Conservation (phyloP, 2,888 invertebrate genomes). For the Coenonympha glycerion region DNA sequence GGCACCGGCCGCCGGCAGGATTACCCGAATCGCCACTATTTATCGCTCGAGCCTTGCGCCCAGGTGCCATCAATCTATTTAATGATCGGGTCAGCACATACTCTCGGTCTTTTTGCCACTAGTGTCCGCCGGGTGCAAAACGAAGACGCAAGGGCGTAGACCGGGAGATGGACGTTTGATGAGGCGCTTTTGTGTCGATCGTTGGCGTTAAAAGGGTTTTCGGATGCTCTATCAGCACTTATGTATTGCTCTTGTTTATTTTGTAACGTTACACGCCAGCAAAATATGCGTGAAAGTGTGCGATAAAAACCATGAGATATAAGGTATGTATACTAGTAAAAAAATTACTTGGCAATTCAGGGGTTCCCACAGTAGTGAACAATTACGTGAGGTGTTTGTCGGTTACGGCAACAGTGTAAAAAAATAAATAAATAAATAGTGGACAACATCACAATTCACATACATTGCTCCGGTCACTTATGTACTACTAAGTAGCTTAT, state of each 20-base stretch:
- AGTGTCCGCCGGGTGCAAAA: constrained; percentile 55
- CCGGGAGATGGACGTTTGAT: constrained; percentile 73
- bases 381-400: no score
- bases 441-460: no score
- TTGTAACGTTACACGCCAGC: constrained; percentile 30
- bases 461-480: no score
- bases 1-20: constrained; percentile 66
- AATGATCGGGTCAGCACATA: constrained; percentile 76
- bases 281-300: no score
- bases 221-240: constrained; percentile 53
- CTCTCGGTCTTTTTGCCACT: constrained; percentile 67
- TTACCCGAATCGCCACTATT: constrained; percentile 76
- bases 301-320: no score
- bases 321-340: no score
- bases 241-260: constrained; percentile 37
- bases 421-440: no score
- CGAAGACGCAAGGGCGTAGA: constrained; percentile 51
- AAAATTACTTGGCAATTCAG: no score
- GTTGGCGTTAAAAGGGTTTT: constrained; percentile 64
- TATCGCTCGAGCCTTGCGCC: constrained; percentile 73
- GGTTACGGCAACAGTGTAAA: no score
- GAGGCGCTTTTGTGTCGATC: constrained; percentile 72
- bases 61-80: constrained; percentile 77
- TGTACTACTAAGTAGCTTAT: no score
- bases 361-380: no score